Conservation (phyloP, 2,888 invertebrate species). For the Frankliniella fusca region DNA sequence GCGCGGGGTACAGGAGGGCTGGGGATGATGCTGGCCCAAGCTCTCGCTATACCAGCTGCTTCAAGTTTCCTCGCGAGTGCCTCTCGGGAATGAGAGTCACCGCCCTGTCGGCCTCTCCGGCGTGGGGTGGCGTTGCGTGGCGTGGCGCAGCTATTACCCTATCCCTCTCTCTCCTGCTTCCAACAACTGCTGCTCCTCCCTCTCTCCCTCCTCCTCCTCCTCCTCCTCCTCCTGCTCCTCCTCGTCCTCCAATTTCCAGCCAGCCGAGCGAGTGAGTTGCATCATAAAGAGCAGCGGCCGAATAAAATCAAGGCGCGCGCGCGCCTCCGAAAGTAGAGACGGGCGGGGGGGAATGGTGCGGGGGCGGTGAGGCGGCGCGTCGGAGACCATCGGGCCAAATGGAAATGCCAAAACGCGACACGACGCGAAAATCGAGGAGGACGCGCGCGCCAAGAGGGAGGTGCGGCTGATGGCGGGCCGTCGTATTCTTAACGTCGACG, state of each 20-base stretch:
- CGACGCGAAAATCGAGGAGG: not conserved
- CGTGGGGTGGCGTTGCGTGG: not conserved
- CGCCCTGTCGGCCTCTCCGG: not conserved
- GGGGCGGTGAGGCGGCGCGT: not conserved
- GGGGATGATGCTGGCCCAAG: not conserved
- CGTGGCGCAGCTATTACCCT: not conserved
- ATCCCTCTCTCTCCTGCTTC: not conserved
- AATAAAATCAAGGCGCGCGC: not conserved
- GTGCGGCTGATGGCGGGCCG: not conserved
- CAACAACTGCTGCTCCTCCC: not conserved
- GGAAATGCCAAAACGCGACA: not conserved
- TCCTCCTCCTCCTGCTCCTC: not conserved
- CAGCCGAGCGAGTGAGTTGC: slow-evolving; percentile 2
- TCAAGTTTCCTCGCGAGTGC: not conserved
- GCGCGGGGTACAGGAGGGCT: too few species aligned
- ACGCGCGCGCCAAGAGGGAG: not conserved
- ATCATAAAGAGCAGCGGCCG: not conserved
- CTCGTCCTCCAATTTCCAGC: not conserved
- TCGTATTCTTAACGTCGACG: not conserved
- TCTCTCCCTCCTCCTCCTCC: not conserved
- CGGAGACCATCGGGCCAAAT: not conserved
- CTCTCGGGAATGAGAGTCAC: not conserved
- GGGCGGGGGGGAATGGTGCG: not conserved
- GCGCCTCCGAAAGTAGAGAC: not conserved
- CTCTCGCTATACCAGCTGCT: not conserved